Conservation (phyloP, 1,140 invertebrate species). For the Bombus soroeensis region DNA sequence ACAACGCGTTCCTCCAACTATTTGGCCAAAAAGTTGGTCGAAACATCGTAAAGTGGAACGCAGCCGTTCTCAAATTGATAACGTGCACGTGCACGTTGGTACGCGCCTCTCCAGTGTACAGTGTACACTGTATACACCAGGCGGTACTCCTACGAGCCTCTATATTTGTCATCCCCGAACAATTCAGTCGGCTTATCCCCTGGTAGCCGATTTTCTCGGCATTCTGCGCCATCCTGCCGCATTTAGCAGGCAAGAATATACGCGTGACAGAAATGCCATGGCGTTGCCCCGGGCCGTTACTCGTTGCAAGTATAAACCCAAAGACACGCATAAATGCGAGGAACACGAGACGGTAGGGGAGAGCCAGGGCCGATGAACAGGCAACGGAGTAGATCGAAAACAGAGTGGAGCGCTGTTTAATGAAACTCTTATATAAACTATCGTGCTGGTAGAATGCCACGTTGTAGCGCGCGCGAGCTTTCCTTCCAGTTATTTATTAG, state of each 20-base stretch:
- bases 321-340: conserved; percentile 11
- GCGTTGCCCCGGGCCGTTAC: conserved; percentile 10
- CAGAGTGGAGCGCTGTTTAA: background rate
- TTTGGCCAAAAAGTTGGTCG: conserved; percentile 10
- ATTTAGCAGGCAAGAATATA: conserved; percentile 51
- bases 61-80: conserved; percentile 35
- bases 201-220: conserved; percentile 45
- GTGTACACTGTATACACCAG: background rate
- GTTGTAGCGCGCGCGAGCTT: too few relatives aligned
- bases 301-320: conserved; percentile 15
- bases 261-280: conserved; percentile 42
- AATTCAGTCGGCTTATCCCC: conserved; percentile 42
- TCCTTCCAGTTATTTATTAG: background rate
- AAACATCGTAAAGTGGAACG: conserved; percentile 19
- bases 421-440: conserved; percentile 8
- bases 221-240: conserved; percentile 21
- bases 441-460: background rate
- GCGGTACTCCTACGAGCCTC: background rate
- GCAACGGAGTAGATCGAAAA: background rate
- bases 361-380: conserved; percentile 19
- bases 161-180: conserved; percentile 45
- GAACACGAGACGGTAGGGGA: background rate
- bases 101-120: background rate
- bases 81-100: background rate
- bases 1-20: conserved; percentile 21